These are phyloP conservation scores for Eueremaeus valkanovi DNA, from an alignment of 2,888 invertebrate species.

Conservation along the genomic window DNA sequence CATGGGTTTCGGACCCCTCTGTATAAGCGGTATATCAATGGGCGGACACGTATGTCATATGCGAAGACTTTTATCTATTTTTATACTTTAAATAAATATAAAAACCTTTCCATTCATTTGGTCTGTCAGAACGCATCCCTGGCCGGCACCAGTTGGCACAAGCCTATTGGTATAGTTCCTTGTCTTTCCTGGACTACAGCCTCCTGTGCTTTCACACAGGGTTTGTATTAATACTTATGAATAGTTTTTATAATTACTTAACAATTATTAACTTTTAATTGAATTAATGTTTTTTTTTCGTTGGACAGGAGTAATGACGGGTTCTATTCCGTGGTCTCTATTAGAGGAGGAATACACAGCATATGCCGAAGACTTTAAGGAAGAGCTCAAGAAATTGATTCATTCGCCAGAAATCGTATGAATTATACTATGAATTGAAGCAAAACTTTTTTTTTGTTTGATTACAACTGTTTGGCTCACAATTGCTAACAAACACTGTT, in stretches of 20 bases:
- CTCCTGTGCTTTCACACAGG: slow-evolving; percentile 84
- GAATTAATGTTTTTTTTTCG: too few species aligned
- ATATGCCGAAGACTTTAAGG: slow-evolving; percentile 67
- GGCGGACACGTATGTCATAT: slow-evolving; percentile 81
- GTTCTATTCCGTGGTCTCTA: slow-evolving; percentile 88
- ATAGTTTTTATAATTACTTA: background rate
- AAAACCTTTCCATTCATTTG: too few species aligned
- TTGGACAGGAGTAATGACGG: slow-evolving; percentile 83
- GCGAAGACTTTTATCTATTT: too few species aligned
- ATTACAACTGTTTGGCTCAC: too few species aligned
- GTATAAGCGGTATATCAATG: slow-evolving; percentile 94
- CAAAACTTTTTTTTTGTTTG: too few species aligned
- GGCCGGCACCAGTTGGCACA: slow-evolving; percentile 92
- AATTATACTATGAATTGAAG: slow-evolving; percentile 48
- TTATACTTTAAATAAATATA: too few species aligned
- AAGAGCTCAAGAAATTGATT: slow-evolving; percentile 81
- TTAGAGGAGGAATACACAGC: slow-evolving; percentile 80
- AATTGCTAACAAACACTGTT: too few species aligned
- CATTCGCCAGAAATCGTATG: slow-evolving; percentile 62
- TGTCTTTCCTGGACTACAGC: slow-evolving; percentile 98
- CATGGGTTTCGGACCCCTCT: slow-evolving; percentile 85
- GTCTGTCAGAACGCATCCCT: slow-evolving; percentile 93
- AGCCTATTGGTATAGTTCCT: slow-evolving; percentile 87
- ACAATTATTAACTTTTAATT: too few species aligned
- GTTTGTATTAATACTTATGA: slow-evolving; percentile 48